These are phyloP conservation scores for Nemotelus nigrinus DNA, from an alignment of 2,888 invertebrate genomes.

Conservation along the genomic window DNA sequence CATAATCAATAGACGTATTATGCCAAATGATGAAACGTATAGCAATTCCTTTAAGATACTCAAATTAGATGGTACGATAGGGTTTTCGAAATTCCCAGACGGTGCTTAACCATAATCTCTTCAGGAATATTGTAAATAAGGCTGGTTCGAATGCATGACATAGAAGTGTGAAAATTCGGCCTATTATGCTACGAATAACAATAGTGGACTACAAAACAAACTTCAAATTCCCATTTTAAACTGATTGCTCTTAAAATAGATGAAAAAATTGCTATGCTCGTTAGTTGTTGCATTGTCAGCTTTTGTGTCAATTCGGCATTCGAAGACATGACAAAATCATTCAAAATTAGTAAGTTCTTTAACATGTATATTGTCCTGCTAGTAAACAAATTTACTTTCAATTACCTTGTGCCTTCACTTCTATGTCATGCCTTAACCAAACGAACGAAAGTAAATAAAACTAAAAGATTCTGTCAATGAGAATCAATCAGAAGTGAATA, in stretches of 20 bases:
- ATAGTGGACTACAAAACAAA: background rate
- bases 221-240: background rate
- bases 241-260: background rate
- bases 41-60: slow-evolving; percentile 10
- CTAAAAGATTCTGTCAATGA: background rate
- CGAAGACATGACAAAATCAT: too few relatives aligned
- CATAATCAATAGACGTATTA: slow-evolving; percentile 9
- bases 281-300: too few relatives aligned
- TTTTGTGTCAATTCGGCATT: too few relatives aligned
- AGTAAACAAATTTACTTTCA: background rate
- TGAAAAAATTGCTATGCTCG: too few relatives aligned
- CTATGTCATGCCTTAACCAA: background rate
- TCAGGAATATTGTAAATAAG: slow-evolving; percentile 30
- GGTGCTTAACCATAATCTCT: slow-evolving; percentile 37
- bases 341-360: too few relatives aligned
- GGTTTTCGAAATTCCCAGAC: background rate
- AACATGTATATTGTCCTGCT: too few relatives aligned
- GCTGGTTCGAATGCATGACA: background rate
- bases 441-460: background rate
- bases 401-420: background rate
- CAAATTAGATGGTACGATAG: background rate
- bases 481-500: too few relatives aligned
- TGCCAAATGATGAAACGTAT: slow-evolving; percentile 29
- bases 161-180: background rate
- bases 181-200: too few relatives aligned